Evolutionary conservation across 2,113 vertebrate genomes (phyloP), one percentile per base, ranked within the genome.

Genomic region (Tympanuchus pallidicinctus): DNA sequence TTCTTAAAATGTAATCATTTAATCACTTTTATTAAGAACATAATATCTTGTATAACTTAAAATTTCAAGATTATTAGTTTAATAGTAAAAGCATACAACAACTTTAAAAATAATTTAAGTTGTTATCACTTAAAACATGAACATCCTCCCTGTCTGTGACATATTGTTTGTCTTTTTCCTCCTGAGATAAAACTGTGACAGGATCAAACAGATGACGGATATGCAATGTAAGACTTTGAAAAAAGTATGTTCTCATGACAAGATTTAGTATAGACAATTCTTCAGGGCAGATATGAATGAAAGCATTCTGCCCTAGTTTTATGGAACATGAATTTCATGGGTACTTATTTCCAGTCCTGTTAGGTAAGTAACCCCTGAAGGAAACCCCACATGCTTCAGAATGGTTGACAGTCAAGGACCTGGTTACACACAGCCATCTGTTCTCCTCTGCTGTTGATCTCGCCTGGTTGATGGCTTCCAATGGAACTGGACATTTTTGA

Each of bases 211-310:
- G 1, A 43, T 4, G 83, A 3, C 21, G 30, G 85, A 88, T 60
- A 30, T 43, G 42, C 16, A 22, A 7, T 34, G 1, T 10, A 57
- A 38, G 0, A 0, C 8, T 77, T 61, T 32, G 47, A 5, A 11
- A 40, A 66, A 34, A 64, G 4, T 7, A 13, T 13, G 0, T 43
- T 82, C 67, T 65, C 11, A 13, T 61, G 47, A 34, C 15, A 47
- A 83, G 24, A 52, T 73, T 65, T 88, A 86, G 14, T 18, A 28
- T 17, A 21, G 10, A 16, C 43, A 14, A 8, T 13, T 72, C 72
- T 79, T 72, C 59, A 61, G 6, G 16, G 3, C 4, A 24, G 22
- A 47, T 47, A 34, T 27, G 14, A 14, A 17, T 12, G 10, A 86
- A n/a, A 60, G 38, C 5, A 42, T 4, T 24, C 21, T 79, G 13